Base-by-base conservation (phyloP, 1,140 invertebrate species). In the Caerostris darwini region DNA sequence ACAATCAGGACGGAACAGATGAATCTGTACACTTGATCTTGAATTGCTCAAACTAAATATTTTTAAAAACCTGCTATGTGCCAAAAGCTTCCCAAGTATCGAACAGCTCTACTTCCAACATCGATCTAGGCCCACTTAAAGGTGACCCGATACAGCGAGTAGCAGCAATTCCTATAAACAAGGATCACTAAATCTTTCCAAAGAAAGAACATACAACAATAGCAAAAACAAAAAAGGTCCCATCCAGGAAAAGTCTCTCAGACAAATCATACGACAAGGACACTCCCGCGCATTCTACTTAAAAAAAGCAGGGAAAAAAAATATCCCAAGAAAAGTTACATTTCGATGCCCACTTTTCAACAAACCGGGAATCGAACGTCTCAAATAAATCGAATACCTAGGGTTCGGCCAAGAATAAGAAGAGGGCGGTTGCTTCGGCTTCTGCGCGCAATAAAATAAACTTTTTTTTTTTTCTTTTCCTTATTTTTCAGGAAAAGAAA, bases 351-450 rank as follows among this genome's bases (percentile, higher is more conserved):
- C 71, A 77, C 71, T 77, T 77, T 77, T 77, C 71, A 77, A 77
- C 71, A 77, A 77, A 77, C 71, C 71, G 71, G 34, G 71, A 77
- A 77, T 77, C 71, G 71, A 77, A 77, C 71, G 71, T 53, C 71
- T 77, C 71, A 50, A 77, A 77, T 77, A 77, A 77, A 77, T 77
- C 71, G 71, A 77, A 77, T 77, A 50, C 71, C 71, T 77, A 77
- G 71, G 71, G 53, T 77, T 77, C 71, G 50, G 71, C 71, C 50
- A 77, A 67, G 61, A 67, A 67, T 67, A 77, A 77, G 71, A 77
- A 19, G 8, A 8, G 14, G 61, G 61, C 34, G 34, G 61, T 67
- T 14, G 61, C 61, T 67, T 67, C 71, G 34, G 71, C 71, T 77
- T 34, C 71, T 77, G 34, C 50, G 69, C 14, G 71, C 71, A 77